These are phyloP conservation scores for Galeruca laticollis DNA, from an alignment of 2,888 invertebrate genomes.

Conservation along the genomic window DNA sequence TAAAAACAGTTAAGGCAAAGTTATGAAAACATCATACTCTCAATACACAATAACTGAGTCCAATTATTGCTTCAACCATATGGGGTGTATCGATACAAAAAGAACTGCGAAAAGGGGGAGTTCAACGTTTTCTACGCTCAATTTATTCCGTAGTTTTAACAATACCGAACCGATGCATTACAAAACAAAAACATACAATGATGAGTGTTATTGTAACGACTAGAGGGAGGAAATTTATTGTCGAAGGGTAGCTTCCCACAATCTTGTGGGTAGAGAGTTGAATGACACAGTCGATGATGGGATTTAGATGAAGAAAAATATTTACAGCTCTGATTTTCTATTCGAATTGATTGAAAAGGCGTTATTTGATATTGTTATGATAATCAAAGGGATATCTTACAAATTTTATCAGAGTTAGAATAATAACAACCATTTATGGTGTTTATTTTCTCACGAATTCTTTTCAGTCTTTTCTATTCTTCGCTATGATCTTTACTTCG, in stretches of 20 bases:
- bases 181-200: conserved; percentile 19
- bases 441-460: too few species aligned
- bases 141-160: neutral
- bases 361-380: too few species aligned
- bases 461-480: too few species aligned
- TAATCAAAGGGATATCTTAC: too few species aligned
- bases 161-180: conserved; percentile 10
- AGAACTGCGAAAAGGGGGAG: neutral
- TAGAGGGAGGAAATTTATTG: neutral
- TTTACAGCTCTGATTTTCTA: too few species aligned
- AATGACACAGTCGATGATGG: neutral
- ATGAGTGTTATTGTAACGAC: conserved; percentile 16
- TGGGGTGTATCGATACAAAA: neutral
- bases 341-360: too few species aligned
- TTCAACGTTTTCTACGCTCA: neutral
- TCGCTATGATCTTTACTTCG: too few species aligned
- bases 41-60: neutral
- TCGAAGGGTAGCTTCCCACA: neutral
- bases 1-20: too few species aligned
- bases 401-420: too few species aligned
- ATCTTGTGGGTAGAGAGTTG: neutral
- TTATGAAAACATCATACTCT: neutral
- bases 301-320: neutral
- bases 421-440: too few species aligned
- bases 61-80: neutral